Evolutionary conservation across 2,113 vertebrate species (phyloP), one percentile per base, ranked within the genome.

Genomic region (Sylvietta virens): DNA sequence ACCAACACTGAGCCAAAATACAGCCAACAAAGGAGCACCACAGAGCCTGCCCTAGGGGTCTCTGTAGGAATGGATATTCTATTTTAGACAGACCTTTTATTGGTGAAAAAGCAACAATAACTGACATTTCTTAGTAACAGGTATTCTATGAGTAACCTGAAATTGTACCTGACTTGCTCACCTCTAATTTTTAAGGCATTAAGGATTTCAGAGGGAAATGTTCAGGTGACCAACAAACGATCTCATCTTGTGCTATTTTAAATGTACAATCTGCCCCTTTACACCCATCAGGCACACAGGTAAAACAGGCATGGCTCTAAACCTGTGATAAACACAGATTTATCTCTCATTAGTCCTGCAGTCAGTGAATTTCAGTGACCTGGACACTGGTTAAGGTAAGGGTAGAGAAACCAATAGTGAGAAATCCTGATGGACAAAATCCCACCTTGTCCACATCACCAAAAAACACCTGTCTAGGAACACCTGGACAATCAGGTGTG

Each of bases 21-120:
- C 30, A 70, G 30, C n/a, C 50, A 64, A 47, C 22, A 47, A 23
- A 47, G n/a, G 17, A 39, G 5, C 45, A 47, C 1, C 27, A 19
- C 3, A 5, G 15, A 95, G 66, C 26, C 33, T 33, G 61, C 5
- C 10, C 40, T 14, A 15, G 61, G 10, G 45, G 22, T 23, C 42
- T 18, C 31, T 16, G 18, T 1, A n/a, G 3, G 35, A 76, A 54
- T 1, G 31, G 37, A 53, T 24, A 8, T 17, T 65, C 31, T 39
- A 3, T 9, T 44, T 28, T 1, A 73, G 15, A 83, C 13, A 54
- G 4, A 17, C 2, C 2, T 1, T 4, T 23, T 24, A 33, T 1
- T 14, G 31, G 7, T 35, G 66, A 37, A 42, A 56, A 72, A 47
- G 5, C 47, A 64, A 1, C 2, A 44, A 47, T 16, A 71, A 27